phyloP scores from a whole-genome alignment of 2,797 vertebrate genomes.

The Dromococcyx pavoninus region DNA sequence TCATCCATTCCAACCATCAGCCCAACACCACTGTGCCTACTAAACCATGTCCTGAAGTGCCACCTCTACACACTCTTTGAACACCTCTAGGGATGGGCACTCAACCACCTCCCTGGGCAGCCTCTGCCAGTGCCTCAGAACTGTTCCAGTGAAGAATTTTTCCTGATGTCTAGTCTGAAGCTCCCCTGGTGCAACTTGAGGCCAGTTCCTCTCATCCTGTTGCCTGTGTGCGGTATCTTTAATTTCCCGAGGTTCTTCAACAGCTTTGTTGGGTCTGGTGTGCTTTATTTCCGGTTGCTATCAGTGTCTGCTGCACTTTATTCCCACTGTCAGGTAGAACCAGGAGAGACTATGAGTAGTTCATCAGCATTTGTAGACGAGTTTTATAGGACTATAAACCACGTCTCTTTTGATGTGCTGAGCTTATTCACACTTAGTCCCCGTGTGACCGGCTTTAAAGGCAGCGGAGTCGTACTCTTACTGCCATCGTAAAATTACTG shows the following conservation, averaged over 20 bases:
- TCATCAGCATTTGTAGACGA: constrained; percentile 3
- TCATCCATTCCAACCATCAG: too few relatives aligned
- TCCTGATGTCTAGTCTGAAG: too few relatives aligned
- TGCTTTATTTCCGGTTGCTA: not conserved
- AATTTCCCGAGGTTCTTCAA: not conserved
- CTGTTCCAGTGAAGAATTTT: too few relatives aligned
- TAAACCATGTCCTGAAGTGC: too few relatives aligned
- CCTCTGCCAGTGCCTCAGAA: too few relatives aligned
- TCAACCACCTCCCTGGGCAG: too few relatives aligned
- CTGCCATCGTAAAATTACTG: not conserved
- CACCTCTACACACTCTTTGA: too few relatives aligned
- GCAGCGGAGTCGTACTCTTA: not conserved
- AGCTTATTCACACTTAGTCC: not conserved
- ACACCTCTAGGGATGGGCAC: too few relatives aligned
- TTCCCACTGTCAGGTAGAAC: not conserved
- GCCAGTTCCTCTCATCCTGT: too few relatives aligned
- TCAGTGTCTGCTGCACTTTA: not conserved
- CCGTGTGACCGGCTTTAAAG: not conserved
- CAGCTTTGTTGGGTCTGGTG: not conserved
- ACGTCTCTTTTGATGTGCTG: not conserved
- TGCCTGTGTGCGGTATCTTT: not conserved
- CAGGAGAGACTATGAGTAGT: not conserved
- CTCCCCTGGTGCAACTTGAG: too few relatives aligned
- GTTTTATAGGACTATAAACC: constrained; percentile 17
- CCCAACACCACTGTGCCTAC: too few relatives aligned